phyloP scores from a whole-genome alignment of 1,140 invertebrate species.

The Chlorops oryzae region DNA sequence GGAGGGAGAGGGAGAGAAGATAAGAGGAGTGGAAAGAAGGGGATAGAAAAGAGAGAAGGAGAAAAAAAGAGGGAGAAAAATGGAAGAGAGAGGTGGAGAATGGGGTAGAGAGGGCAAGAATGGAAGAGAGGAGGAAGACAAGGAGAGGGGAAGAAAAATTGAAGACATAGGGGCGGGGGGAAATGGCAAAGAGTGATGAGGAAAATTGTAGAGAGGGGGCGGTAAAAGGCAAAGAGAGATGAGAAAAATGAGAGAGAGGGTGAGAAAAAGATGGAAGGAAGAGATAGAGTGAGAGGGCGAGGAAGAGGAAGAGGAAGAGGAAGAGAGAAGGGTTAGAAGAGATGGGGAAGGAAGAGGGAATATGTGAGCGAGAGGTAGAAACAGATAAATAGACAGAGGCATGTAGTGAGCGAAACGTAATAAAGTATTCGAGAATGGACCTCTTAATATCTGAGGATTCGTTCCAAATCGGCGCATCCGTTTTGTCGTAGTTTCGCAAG shows the following conservation, averaged over 20 bases:
- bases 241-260: background rate
- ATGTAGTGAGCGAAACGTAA: too few species aligned
- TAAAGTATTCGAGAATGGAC: too few species aligned
- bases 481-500: too few species aligned
- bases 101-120: background rate
- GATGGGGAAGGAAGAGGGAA: background rate
- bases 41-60: background rate
- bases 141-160: background rate
- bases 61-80: background rate
- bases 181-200: background rate
- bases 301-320: background rate
- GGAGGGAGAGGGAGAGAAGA: background rate
- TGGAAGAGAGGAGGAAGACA: background rate
- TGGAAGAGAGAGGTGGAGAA: background rate
- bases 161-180: background rate
- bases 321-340: background rate
- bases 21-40: background rate
- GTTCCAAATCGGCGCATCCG: too few species aligned
- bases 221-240: background rate
- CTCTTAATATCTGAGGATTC: too few species aligned
- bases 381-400: too few species aligned
- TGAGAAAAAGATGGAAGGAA: background rate
- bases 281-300: background rate
- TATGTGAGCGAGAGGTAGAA: background rate
- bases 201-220: background rate